Percentiles rank a stretch among this genome's conserved stretches.
Conservation (phyloP, 2,113 vertebrate genomes). For the Scomber japonicus region DNA sequence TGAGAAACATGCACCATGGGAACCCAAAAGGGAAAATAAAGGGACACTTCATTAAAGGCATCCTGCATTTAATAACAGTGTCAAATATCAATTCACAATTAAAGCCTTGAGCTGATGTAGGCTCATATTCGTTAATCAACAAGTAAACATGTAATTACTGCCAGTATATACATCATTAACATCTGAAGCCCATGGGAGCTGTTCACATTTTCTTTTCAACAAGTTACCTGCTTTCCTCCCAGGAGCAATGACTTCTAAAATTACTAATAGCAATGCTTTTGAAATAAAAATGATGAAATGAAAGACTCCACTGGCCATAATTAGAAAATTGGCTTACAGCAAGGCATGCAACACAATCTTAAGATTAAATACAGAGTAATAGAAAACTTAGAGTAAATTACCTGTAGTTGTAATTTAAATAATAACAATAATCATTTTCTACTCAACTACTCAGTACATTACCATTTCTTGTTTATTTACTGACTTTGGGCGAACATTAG, state of each 20-base stretch:
- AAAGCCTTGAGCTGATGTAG: not conserved
- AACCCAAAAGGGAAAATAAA: conserved; percentile 13
- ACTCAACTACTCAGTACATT: too few species aligned
- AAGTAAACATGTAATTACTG: not conserved
- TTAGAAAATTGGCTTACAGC: too few species aligned
- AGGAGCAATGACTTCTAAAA: not conserved
- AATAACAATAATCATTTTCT: too few species aligned
- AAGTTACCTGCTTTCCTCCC: not conserved
- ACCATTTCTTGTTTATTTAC: too few species aligned
- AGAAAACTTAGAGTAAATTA: too few species aligned
- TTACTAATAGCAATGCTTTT: not conserved
- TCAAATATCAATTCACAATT: conserved; percentile 7
- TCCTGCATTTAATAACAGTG: not conserved
- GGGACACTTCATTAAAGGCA: not conserved
- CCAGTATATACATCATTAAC: not conserved
- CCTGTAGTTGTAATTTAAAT: too few species aligned
- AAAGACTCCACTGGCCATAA: too few species aligned
- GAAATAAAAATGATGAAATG: too few species aligned
- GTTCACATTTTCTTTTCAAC: conserved; percentile 3
- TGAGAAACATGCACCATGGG: not conserved
- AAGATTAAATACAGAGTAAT: too few species aligned
- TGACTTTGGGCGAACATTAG: too few species aligned
- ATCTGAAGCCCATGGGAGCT: not conserved
- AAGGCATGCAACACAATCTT: too few species aligned
- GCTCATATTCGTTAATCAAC: not conserved